A percentile compares a stretch with the other conserved stretches of the same genome.
Evolutionary conservation across 2,888 invertebrate species (phyloP).

Genomic region (Lepidochrysops patricia): DNA sequence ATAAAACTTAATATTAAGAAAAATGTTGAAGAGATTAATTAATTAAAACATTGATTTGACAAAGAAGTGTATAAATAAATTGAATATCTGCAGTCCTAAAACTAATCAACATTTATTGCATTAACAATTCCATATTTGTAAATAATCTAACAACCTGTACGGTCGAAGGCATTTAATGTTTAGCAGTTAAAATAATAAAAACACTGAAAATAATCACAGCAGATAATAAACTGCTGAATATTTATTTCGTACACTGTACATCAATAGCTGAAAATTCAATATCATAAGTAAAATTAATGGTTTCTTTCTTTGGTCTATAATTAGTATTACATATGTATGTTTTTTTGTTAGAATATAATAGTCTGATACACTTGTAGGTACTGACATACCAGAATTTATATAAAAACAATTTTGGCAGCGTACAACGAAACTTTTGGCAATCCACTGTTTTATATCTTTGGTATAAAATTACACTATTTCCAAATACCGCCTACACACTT

Average conservation of each 20-base stretch:
- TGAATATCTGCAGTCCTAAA: not conserved
- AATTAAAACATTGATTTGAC: no score
- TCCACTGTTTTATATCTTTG: slow-evolving; percentile 7
- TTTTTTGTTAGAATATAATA: not conserved
- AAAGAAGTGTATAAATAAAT: not conserved
- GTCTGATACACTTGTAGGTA: not conserved
- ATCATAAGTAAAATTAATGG: no score
- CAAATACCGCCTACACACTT: not conserved
- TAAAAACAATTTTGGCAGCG: not conserved
- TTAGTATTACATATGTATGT: no score
- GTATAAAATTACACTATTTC: slow-evolving; percentile 4
- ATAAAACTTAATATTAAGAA: not conserved
- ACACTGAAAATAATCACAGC: no score
- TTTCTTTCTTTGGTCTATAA: no score
- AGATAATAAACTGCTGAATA: no score
- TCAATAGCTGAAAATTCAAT: no score
- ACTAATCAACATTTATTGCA: not conserved
- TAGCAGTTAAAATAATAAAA: not conserved
- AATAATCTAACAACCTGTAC: not conserved
- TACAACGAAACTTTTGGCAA: slow-evolving; percentile 8
- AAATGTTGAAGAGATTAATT: no score
- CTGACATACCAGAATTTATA: not conserved
- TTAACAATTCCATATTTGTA: not conserved
- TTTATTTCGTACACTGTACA: no score
- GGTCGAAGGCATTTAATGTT: not conserved